Percentiles rank a stretch among this genome's conserved stretches.
These are phyloP conservation scores for Hemibagrus wyckioides DNA, from an alignment of 2,113 vertebrate species.

Conservation along the genomic window DNA sequence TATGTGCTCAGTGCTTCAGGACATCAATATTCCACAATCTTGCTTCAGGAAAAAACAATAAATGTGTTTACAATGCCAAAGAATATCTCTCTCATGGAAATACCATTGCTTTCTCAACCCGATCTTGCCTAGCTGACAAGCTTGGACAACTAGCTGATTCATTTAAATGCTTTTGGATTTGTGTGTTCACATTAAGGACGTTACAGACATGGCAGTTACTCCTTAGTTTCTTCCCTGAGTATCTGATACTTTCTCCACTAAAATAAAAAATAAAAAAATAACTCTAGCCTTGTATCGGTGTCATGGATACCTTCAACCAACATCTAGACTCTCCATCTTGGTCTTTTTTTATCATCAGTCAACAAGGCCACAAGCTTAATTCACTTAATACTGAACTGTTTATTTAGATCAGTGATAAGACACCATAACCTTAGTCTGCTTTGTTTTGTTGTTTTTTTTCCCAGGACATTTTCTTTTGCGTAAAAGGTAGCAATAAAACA, in stretches of 20 bases:
- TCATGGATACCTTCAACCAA: not conserved
- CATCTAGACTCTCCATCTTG: not conserved
- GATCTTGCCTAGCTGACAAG: no score
- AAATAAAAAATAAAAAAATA: not conserved
- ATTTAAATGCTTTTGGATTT: not conserved
- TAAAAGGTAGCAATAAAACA: not conserved
- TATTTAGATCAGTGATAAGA: constrained; percentile 58
- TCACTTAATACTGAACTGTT: constrained; percentile 35
- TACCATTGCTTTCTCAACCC: not conserved
- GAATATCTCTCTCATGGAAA: not conserved
- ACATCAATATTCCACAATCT: no score
- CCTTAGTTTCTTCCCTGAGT: not conserved
- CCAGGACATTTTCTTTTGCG: not conserved
- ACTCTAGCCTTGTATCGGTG: not conserved
- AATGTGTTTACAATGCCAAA: not conserved
- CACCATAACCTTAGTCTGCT: constrained; percentile 34
- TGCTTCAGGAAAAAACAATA: no score
- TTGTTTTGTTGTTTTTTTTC: not conserved
- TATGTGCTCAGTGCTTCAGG: not conserved
- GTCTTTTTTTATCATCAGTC: not conserved
- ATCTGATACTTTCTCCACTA: not conserved
- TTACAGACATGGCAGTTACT: not conserved
- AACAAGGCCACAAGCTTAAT: not conserved
- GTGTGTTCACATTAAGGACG: no score
- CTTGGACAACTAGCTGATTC: not conserved